Percentiles rank a stretch among this genome's conserved stretches.
Conservation (phyloP, 30 jellyfish, hydroid and myxozoan species). For the Chrysaora quinquecirrha region DNA sequence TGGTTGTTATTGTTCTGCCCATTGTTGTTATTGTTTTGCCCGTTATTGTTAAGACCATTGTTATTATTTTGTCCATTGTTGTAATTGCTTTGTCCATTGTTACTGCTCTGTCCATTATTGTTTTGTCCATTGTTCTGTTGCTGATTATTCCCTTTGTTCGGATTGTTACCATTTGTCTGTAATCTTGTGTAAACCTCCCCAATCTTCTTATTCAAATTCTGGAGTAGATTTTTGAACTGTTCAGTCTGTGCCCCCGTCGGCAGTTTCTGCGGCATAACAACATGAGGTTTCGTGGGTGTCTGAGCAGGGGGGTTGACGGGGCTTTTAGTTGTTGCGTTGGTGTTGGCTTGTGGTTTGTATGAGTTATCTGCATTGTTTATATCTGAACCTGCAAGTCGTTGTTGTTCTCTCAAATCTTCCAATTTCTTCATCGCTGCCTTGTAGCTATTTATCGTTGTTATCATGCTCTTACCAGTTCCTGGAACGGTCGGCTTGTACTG, state of each 20-base stretch:
- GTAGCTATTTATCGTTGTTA: conserved; percentile 57
- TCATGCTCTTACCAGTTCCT: conserved; percentile 48
- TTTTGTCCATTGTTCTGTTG: conserved; percentile 40
- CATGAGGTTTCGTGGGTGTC: conserved; percentile 66
- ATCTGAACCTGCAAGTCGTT: conserved; percentile 23
- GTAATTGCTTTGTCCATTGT: conserved; percentile 7
- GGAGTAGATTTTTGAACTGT: conserved; percentile 72
- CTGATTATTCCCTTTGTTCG: neutral
- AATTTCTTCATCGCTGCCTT: conserved; percentile 69
- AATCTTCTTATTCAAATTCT: conserved; percentile 81
- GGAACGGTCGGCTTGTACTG: conserved; percentile 65
- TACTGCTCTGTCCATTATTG: neutral
- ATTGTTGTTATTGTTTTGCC: neutral
- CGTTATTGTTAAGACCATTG: neutral
- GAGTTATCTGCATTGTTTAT: neutral
- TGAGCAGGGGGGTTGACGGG: neutral
- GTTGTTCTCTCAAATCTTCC: conserved; percentile 49
- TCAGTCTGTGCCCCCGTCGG: conserved; percentile 76
- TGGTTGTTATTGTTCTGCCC: neutral
- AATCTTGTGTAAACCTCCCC: conserved; percentile 85
- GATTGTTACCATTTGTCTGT: conserved; percentile 35
- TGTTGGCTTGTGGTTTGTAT: conserved; percentile 3
- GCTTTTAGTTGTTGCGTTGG: conserved; percentile 9
- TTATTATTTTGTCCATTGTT: conserved; percentile 1
- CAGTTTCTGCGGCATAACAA: conserved; percentile 50